Conservation (phyloP, 2,888 invertebrate species). For the Rutpela maculata region DNA sequence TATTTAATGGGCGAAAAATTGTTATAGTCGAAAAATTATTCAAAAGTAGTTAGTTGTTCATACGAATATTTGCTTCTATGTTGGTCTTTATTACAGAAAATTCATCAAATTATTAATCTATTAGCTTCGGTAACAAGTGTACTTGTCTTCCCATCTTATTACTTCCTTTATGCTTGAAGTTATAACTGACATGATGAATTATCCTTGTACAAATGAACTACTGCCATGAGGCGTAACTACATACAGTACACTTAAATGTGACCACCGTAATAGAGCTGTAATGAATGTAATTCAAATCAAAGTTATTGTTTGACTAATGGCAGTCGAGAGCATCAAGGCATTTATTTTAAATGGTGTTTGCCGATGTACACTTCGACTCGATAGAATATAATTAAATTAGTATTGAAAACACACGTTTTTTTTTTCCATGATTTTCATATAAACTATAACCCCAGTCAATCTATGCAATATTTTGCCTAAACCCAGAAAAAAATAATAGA, state of each 20-base stretch:
- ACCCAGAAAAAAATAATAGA: too few relatives aligned
- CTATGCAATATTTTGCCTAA: too few relatives aligned
- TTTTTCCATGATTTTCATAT: too few relatives aligned
- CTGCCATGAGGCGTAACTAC: constrained; percentile 12
- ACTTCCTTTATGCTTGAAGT: constrained; percentile 24
- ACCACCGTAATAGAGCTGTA: constrained; percentile 11
- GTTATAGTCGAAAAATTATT: constrained; percentile 2
- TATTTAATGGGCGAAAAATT: neutral
- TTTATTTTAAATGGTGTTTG: neutral
- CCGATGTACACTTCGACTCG: neutral
- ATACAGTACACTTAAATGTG: constrained; percentile 5
- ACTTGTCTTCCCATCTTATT: constrained; percentile 25
- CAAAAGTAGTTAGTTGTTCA: neutral
- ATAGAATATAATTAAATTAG: too few relatives aligned
- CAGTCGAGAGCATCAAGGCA: neutral
- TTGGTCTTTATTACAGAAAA: neutral
- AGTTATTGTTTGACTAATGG: constrained; percentile 4
- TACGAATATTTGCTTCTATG: neutral
- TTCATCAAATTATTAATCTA: constrained; percentile 15
- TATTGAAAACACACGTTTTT: too few relatives aligned
- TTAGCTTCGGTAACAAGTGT: constrained; percentile 17
- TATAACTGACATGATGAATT: constrained; percentile 29
- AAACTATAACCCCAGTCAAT: too few relatives aligned
- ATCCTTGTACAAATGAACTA: constrained; percentile 26
- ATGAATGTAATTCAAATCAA: constrained; percentile 15